These are phyloP conservation scores for Holacanthus passer DNA, from an alignment of 2,113 vertebrate species.

Conservation along the genomic window DNA sequence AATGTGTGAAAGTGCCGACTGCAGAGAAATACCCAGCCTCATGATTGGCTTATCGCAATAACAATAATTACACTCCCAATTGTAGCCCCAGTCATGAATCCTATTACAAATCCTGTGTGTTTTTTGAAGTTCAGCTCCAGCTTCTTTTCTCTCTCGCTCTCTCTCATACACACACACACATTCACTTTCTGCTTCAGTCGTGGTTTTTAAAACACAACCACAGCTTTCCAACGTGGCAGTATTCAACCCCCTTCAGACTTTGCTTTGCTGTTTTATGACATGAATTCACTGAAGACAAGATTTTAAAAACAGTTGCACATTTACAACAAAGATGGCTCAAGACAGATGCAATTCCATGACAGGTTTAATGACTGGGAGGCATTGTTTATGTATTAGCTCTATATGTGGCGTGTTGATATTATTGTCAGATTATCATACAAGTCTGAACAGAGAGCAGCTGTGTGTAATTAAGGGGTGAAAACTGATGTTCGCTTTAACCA, in stretches of 20 bases:
- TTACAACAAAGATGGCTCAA: too few species aligned
- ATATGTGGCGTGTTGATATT: not conserved
- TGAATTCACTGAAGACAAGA: not conserved
- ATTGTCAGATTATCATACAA: not conserved
- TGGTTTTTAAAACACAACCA: conserved; percentile 32
- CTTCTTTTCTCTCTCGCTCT: not conserved
- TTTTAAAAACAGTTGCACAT: too few species aligned
- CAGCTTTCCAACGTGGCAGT: conserved; percentile 42
- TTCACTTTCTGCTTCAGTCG: conserved; percentile 29
- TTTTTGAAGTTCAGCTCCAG: conserved; percentile 22
- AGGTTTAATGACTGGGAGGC: not conserved
- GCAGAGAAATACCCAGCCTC: conserved; percentile 35
- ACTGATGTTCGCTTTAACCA: not conserved
- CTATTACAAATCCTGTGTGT: conserved; percentile 55
- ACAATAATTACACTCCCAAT: conserved; percentile 64
- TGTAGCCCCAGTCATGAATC: conserved; percentile 60
- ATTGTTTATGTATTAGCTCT: not conserved
- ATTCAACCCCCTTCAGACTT: not conserved
- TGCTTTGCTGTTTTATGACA: not conserved
- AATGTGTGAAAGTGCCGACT: conserved; percentile 42
- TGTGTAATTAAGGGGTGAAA: not conserved
- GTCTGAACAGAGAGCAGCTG: not conserved
- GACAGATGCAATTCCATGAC: not conserved
- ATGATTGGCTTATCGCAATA: conserved; percentile 57
- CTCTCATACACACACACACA: not conserved